phyloP scores from a whole-genome alignment of 2,113 vertebrate species.

The Aegithalos caudatus region DNA sequence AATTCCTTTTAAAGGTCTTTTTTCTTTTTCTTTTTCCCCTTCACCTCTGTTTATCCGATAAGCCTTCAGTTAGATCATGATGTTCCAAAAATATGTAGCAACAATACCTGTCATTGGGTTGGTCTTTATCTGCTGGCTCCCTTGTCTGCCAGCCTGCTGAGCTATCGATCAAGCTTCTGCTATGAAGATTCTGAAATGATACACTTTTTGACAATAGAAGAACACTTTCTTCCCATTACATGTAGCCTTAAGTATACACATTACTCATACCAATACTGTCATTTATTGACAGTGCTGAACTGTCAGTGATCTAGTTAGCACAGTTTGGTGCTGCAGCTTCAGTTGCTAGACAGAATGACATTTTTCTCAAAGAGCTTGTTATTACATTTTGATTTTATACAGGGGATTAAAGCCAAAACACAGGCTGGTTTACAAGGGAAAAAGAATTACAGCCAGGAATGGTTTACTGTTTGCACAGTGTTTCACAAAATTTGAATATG shows the following conservation, averaged over 20 bases:
- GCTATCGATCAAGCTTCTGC: background rate
- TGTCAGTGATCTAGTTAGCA: conserved; percentile 44
- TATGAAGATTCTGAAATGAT: conserved; percentile 46
- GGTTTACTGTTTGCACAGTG: background rate
- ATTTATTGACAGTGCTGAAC: conserved; percentile 56
- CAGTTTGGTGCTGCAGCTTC: conserved; percentile 18
- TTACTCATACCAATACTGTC: conserved; percentile 52
- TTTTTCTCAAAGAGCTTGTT: conserved; percentile 40
- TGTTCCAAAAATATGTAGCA: conserved; percentile 7
- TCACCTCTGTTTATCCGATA: background rate
- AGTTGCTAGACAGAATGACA: conserved; percentile 31
- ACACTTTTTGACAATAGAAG: conserved; percentile 23
- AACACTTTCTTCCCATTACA: conserved; percentile 54
- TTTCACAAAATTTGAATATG: background rate
- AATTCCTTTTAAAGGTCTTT: background rate
- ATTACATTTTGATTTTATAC: conserved; percentile 32
- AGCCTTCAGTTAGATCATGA: background rate
- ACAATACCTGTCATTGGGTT: background rate
- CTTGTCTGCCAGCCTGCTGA: conserved; percentile 41
- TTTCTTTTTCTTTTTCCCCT: background rate
- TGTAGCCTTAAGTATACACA: conserved; percentile 45
- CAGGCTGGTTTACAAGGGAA: background rate
- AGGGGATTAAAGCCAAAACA: background rate
- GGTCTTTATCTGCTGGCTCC: background rate
- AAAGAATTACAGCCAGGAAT: background rate